Percentiles rank a stretch among this genome's conserved stretches.
Evolutionary conservation across 1,140 invertebrate species (phyloP).

Genomic region (Drosophila repletoides): DNA sequence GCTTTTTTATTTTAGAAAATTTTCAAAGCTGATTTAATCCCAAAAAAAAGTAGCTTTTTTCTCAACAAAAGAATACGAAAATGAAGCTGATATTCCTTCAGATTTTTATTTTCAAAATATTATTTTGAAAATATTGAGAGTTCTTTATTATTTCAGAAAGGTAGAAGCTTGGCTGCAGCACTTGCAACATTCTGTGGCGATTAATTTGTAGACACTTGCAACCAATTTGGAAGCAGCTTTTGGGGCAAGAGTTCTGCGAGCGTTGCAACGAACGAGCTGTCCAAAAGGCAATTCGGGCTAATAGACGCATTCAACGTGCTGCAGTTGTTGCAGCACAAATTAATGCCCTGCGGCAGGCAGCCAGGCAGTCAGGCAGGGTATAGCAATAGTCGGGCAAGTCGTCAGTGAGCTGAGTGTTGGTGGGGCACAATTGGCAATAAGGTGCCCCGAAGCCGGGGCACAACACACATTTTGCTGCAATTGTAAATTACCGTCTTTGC

Average conservation of each 20-base stretch:
- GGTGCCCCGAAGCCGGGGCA: constrained; percentile 17
- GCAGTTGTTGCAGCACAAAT: constrained; percentile 27
- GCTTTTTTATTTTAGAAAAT: too few relatives aligned
- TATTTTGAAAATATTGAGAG: too few relatives aligned
- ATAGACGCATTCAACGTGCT: constrained; percentile 13
- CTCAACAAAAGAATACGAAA: too few relatives aligned
- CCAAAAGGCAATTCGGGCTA: constrained; percentile 12
- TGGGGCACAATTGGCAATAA: constrained; percentile 12
- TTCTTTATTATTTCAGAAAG: not conserved
- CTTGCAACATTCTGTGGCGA: constrained; percentile 1
- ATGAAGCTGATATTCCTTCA: too few relatives aligned
- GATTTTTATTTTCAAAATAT: too few relatives aligned
- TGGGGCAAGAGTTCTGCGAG: constrained; percentile 6
- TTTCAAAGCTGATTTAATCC: too few relatives aligned
- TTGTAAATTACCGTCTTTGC: constrained; percentile 80
- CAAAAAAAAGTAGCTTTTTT: too few relatives aligned
- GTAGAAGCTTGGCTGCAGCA: too few relatives aligned
- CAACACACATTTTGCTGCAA: constrained; percentile 63
- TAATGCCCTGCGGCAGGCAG: constrained; percentile 47
- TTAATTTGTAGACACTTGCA: constrained; percentile 29
- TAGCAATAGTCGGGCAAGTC: constrained; percentile 13
- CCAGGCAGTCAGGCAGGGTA: too few relatives aligned
- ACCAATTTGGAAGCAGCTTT: constrained; percentile 26
- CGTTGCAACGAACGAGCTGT: not conserved
- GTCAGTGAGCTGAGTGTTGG: constrained; percentile 34